Conservation (phyloP, 1,140 invertebrate genomes). For the Atopsyche davidsoni region DNA sequence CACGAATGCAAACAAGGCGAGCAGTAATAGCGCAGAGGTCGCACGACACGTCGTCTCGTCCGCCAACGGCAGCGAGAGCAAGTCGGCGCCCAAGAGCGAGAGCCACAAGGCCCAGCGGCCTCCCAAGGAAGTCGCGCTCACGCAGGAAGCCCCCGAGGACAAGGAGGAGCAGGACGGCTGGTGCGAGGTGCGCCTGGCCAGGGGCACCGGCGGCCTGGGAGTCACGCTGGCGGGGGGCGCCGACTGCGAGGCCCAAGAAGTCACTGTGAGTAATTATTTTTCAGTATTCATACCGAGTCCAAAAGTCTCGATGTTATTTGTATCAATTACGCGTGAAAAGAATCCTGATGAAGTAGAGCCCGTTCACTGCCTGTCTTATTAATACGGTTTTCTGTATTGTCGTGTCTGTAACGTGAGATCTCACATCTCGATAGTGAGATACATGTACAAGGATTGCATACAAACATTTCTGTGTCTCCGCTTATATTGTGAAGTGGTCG, state of each 20-base stretch:
- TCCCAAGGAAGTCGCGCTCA: background rate
- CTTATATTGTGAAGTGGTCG: too few relatives aligned
- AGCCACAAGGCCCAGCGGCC: conserved; percentile 3
- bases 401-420: too few relatives aligned
- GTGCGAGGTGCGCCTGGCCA: conserved; percentile 37
- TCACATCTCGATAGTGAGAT: too few relatives aligned
- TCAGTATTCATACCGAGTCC: background rate
- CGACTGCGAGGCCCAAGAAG: conserved; percentile 86
- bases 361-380: too few relatives aligned
- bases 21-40: conserved; percentile 6
- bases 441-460: too few relatives aligned
- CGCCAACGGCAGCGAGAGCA: conserved; percentile 1
- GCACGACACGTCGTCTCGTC: background rate
- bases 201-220: conserved; percentile 70
- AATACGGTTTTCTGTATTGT: too few relatives aligned
- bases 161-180: conserved; percentile 32
- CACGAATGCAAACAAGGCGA: conserved; percentile 1
- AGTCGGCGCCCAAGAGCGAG: conserved; percentile 3
- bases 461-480: too few relatives aligned
- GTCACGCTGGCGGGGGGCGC: conserved; percentile 81
- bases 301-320: too few relatives aligned
- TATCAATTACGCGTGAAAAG: too few relatives aligned
- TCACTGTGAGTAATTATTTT: conserved; percentile 59
- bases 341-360: too few relatives aligned
- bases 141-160: conserved; percentile 10